Evolutionary conservation across 2,797 vertebrate genomes (phyloP), one percentile per base, ranked within the genome.

Genomic region (Melanotaenia pygmaea): DNA sequence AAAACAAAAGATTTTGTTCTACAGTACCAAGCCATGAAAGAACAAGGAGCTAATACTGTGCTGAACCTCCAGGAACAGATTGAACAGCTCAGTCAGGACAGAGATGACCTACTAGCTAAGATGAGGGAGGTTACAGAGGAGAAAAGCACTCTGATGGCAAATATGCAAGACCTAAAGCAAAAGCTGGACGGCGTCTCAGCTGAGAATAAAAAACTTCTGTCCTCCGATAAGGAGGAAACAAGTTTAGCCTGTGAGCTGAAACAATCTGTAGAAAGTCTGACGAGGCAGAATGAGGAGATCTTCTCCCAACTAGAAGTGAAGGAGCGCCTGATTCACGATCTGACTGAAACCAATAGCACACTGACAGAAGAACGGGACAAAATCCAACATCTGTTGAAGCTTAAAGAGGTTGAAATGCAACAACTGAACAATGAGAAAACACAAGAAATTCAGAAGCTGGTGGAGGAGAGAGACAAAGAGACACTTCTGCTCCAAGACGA

Each of bases 21-120:
- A 68, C 96, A 96, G 70, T 95, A 96, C 89, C 88, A 95, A 81
- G 92, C 94, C 34, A 96, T 97, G 95, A 97, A 94, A 79, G 95
- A 97, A 13, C 95, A 97, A 69, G 96, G 94, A 58, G 93, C 94
- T 22, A 90, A 84, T 47, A 94, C 95, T 71, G 83, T 97, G 70
- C 90, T 82, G 78, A 94, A 96, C 28, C 93, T 98, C 38, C 95
- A 97, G 43, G 94, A 96, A 58, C 95, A 95, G 63, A 71, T 89
- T 0, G 59, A 84, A 35, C 14, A 86, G n/a, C 82, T 94, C 1
- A 77, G 1, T 24, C 69, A 82, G 51, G 88, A 93, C 62, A 91
- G 76, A 65, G 77, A 86, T 53, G 76, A 74, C 9, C 57, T 89
- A 30, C 4, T 73, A 28, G 32, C 6, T 4, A 85, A 26, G 11